These are phyloP conservation scores for Ceratotherium simum DNA, from an alignment of 2,113 vertebrate species.

Conservation along the genomic window DNA sequence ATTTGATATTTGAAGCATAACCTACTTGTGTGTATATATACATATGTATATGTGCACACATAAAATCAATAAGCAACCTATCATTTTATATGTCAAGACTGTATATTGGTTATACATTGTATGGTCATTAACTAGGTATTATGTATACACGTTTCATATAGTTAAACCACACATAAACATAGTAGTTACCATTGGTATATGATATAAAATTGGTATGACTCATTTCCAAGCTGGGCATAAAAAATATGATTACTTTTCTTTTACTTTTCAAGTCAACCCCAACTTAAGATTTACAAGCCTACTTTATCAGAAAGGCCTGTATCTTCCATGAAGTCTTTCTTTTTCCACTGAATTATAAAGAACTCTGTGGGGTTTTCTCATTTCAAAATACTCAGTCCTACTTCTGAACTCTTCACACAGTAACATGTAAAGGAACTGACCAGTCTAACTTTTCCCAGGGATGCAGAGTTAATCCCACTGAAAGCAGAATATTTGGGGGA, in stretches of 20 bases:
- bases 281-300: neutral
- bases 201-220: neutral
- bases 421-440: neutral
- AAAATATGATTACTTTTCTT: neutral
- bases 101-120: neutral
- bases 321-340: neutral
- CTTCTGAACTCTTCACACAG: neutral
- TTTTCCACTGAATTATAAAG: neutral
- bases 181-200: neutral
- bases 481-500: neutral
- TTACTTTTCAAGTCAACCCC: neutral
- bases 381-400: neutral
- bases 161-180: neutral
- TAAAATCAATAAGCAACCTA: neutral
- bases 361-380: neutral
- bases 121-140: neutral
- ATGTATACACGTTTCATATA: neutral
- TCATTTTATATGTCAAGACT: neutral
- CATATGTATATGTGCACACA: neutral
- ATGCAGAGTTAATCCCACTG: neutral
- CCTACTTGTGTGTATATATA: neutral
- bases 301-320: neutral
- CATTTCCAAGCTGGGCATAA: neutral
- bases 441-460: neutral
- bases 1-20: neutral